These are phyloP conservation scores for Cataglyphis cursor DNA, from an alignment of 2,888 invertebrate species.

Conservation along the genomic window DNA sequence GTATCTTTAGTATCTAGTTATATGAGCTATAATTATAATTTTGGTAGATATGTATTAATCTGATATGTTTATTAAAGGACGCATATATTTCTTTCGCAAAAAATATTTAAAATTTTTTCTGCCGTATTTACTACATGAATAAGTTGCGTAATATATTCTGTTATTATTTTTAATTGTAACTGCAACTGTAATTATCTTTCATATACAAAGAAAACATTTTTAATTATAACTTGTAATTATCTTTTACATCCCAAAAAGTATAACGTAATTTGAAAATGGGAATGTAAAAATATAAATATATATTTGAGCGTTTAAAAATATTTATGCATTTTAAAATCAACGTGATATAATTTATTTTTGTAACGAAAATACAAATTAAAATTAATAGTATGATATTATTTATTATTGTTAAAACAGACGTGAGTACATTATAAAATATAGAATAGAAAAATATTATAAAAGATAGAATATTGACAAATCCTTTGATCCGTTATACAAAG, in stretches of 20 bases:
- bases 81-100: conserved; percentile 17
- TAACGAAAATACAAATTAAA: neutral
- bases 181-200: neutral
- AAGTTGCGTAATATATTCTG: neutral
- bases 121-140: neutral
- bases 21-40: neutral
- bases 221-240: neutral
- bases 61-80: conserved; percentile 13
- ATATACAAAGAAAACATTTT: no score
- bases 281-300: neutral
- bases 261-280: neutral
- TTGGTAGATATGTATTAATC: neutral
- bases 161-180: neutral
- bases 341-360: conserved; percentile 13
- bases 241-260: neutral
- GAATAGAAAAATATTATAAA: no score
- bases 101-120: conserved; percentile 16
- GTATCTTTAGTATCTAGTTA: neutral
- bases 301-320: neutral
- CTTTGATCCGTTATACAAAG: conserved; percentile 13
- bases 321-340: neutral
- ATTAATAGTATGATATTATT: neutral
- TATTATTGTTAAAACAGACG: neutral
- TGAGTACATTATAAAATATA: neutral
- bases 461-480: neutral